phyloP scores from a whole-genome alignment of 1,140 invertebrate species.

The Aplysia californica region DNA sequence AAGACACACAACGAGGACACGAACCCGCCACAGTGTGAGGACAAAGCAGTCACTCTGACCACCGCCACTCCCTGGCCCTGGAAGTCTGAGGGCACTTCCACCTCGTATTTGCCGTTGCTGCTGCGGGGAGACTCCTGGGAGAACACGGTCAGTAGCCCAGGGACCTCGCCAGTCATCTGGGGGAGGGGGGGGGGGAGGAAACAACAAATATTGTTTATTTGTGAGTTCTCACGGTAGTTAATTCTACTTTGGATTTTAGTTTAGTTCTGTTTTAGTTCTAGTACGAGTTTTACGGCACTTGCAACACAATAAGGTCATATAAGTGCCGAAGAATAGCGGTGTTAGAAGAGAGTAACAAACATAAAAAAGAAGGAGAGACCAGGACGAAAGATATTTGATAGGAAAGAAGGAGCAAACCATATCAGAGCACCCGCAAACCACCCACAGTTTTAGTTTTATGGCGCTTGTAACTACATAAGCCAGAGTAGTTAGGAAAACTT shows the following conservation, averaged over 20 bases:
- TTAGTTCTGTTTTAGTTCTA: not conserved
- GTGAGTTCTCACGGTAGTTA: not conserved
- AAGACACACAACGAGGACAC: too few species aligned
- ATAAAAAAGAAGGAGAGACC: too few species aligned
- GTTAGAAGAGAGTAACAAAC: too few species aligned
- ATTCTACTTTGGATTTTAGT: not conserved
- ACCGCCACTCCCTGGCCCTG: not conserved
- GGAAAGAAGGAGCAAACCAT: too few species aligned
- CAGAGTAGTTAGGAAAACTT: not conserved
- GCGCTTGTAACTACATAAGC: too few species aligned
- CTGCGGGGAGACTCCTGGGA: not conserved
- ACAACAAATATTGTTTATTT: not conserved
- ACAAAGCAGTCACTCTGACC: slow-evolving; percentile 27
- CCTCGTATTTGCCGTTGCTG: not conserved
- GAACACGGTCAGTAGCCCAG: not conserved
- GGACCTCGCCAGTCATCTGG: not conserved
- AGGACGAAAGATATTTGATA: too few species aligned
- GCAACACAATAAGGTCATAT: too few species aligned
- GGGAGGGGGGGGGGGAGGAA: not conserved
- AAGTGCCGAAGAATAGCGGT: too few species aligned
- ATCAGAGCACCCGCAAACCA: too few species aligned
- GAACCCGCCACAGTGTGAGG: slow-evolving; percentile 9
- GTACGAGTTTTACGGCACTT: too few species aligned
- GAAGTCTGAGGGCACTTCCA: not conserved
- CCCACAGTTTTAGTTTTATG: too few species aligned